phyloP scores from a whole-genome alignment of 2,113 vertebrate genomes.

The Sorex fumeus region DNA sequence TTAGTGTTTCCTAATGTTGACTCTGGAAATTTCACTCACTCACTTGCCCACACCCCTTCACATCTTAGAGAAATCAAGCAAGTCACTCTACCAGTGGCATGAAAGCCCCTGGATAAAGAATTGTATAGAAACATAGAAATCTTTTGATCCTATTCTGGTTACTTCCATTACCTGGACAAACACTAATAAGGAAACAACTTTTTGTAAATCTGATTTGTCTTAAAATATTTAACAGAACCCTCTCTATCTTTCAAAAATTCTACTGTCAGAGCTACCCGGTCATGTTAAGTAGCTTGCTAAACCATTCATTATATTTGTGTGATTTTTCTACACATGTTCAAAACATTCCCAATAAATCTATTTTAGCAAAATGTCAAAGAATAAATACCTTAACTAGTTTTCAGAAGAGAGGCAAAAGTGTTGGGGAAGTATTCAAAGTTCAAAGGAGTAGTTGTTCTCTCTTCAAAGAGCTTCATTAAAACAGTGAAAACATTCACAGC shows the following conservation, averaged over 20 bases:
- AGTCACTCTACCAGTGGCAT: too few species aligned
- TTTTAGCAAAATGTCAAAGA: slow-evolving; percentile 42
- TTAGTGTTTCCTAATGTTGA: not conserved
- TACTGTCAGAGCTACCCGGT: slow-evolving; percentile 10
- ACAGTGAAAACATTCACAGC: slow-evolving; percentile 6
- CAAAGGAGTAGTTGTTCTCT: not conserved
- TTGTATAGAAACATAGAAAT: not conserved
- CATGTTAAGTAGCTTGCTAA: slow-evolving; percentile 64
- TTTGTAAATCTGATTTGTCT: slow-evolving; percentile 6
- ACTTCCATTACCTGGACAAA: slow-evolving; percentile 16
- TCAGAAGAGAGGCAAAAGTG: not conserved
- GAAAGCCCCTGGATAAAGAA: not conserved
- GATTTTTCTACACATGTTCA: slow-evolving; percentile 63
- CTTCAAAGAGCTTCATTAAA: slow-evolving; percentile 62
- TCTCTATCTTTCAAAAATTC: slow-evolving; percentile 32
- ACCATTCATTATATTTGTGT: slow-evolving; percentile 72
- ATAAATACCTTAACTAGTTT: slow-evolving; percentile 25
- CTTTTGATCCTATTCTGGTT: not conserved
- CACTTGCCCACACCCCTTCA: not conserved
- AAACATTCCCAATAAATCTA: slow-evolving; percentile 58
- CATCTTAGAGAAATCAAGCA: not conserved
- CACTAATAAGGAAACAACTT: slow-evolving; percentile 32
- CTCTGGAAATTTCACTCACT: not conserved
- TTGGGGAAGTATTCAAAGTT: slow-evolving; percentile 2
- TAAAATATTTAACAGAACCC: slow-evolving; percentile 62